Base-by-base conservation (phyloP, 2,113 vertebrate genomes). In the Hypomesus transpacificus region DNA sequence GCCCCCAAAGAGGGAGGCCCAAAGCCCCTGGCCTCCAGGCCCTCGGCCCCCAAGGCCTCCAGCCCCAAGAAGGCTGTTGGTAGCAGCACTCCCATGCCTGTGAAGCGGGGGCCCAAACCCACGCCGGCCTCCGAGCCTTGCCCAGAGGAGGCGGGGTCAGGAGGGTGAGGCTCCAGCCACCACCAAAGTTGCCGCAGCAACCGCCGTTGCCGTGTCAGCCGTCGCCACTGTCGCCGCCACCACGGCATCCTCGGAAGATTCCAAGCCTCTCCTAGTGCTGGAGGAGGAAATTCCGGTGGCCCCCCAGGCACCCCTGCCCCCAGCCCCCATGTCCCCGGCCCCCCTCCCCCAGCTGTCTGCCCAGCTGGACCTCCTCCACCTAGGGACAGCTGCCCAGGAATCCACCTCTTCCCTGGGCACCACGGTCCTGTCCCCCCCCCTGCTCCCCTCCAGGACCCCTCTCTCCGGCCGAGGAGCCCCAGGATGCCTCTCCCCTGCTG, bases 1-100 rank as follows among this genome's bases (percentile, higher is more conserved):
- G 69, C 82, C 13, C 79, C 81, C 46, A 90, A 88, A 84, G 78
- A 83, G 3, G 68, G 60, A 14, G 68, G 17, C 9, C 31, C 31
- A 1, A 34, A 3, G 31, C 31, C 31, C 81, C 85, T 65, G 63
- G 60, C 50, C 20, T 80, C 28, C 90, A 85, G 72, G 73, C 86
- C 1, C 52, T 84, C n/a, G 65, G 4, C 20, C 75, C 82, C 56
- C 68, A 93, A 92, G 85, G 59, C 78, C 39, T 26, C 89, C 69
- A 88, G 83, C 72, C 86, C 91, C 61, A 92, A 91, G 86, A 93
- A 92, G 56, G 68, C 86, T 5, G 89, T 91, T 54, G 90, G 91
- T 46, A 92, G 87, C 81, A 90, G 85, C 79, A 91, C 91, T 1
- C 89, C 92, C 0, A 90, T 89, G 74, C 87, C 92, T 14, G 88